phyloP scores from a whole-genome alignment of 2,113 vertebrate genomes.

The Apeltes quadracus region DNA sequence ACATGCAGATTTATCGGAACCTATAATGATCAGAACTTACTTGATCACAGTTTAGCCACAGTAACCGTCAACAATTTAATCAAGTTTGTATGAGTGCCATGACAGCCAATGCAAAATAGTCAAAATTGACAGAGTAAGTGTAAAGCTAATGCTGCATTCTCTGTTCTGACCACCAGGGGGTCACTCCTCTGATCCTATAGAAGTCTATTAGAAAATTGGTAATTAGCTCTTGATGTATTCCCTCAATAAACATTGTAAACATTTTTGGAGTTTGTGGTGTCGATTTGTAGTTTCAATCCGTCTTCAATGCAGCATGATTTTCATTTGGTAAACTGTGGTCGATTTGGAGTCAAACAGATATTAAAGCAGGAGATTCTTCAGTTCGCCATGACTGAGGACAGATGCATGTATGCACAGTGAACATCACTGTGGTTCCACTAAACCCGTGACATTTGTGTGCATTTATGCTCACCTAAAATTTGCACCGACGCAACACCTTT shows the following conservation, averaged over 20 bases:
- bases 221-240: no score
- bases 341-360: no score
- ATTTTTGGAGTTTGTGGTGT: no score
- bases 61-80: no score
- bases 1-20: not conserved
- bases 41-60: constrained; percentile 8
- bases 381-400: not conserved
- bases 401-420: not conserved
- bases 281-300: no score
- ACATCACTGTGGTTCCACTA: not conserved
- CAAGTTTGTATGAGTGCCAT: not conserved
- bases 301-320: no score
- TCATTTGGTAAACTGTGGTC: no score
- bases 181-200: not conserved
- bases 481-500: not conserved
- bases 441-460: not conserved
- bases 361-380: no score
- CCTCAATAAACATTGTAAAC: no score
- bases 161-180: no score
- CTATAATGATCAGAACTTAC: not conserved
- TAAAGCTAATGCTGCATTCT: no score
- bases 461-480: not conserved
- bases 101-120: not conserved
- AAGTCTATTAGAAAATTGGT: not conserved
- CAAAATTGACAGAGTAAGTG: not conserved